A percentile compares a stretch with the other conserved stretches of the same genome.
Conservation (phyloP, 2,888 invertebrate species). For the Epiblema foenella region DNA sequence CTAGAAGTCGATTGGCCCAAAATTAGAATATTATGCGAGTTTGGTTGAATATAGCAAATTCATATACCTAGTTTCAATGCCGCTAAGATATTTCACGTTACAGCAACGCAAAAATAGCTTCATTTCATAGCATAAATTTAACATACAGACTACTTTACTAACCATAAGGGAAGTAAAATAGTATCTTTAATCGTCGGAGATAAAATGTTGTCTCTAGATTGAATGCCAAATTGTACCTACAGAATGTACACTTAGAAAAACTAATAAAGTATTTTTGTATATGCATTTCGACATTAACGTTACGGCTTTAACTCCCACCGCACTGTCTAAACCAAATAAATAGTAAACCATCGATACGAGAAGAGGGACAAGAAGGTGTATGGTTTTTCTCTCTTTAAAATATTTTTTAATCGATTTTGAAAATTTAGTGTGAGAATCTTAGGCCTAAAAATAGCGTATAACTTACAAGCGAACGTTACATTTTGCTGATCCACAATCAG, state of each 20-base stretch:
- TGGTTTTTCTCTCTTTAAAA: too few relatives aligned
- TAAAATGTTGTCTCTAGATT: too few relatives aligned
- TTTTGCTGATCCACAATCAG: not conserved
- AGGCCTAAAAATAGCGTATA: too few relatives aligned
- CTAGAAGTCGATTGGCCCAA: not conserved
- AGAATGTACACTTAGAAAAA: not conserved
- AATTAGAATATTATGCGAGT: slow-evolving; percentile 13
- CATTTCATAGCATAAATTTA: not conserved
- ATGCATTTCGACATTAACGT: too few relatives aligned
- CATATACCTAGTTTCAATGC: not conserved
- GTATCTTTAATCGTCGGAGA: not conserved
- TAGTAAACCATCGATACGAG: not conserved
- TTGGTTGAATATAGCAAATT: not conserved
- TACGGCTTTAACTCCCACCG: not conserved
- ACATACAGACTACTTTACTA: not conserved
- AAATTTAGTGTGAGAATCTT: too few relatives aligned
- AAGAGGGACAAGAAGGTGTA: not conserved
- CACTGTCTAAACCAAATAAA: not conserved
- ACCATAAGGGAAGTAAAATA: not conserved
- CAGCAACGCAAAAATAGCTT: not conserved
- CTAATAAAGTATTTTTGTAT: too few relatives aligned
- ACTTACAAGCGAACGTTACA: too few relatives aligned
- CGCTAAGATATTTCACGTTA: slow-evolving; percentile 13
- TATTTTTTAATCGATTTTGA: too few relatives aligned
- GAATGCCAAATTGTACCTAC: too few relatives aligned